Conservation (phyloP, 2,113 vertebrate species). For the Glaucomys volans region DNA sequence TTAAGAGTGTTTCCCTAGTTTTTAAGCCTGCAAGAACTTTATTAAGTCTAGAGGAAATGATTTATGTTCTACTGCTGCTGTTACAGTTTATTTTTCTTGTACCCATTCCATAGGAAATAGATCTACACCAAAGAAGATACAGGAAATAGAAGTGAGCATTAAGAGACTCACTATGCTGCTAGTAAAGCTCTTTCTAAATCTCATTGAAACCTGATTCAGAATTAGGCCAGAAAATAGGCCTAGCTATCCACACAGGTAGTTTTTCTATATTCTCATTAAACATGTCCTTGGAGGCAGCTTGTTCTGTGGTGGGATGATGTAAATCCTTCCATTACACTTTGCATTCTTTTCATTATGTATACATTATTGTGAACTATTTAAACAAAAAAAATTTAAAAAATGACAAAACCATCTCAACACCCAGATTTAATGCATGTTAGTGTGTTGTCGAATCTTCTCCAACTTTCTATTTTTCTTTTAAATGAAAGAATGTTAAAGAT, state of each 20-base stretch:
- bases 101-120: conserved; percentile 16
- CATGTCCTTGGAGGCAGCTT: conserved; percentile 35
- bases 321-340: conserved; percentile 42
- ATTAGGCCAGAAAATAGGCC: conserved; percentile 76
- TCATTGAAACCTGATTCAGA: conserved; percentile 71
- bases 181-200: conserved; percentile 62
- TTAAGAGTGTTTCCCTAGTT: conserved; percentile 9
- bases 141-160: conserved; percentile 53
- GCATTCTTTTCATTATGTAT: conserved; percentile 49
- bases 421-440: conserved; percentile 30
- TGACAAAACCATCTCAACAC: background rate
- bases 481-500: conserved; percentile 4
- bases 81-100: conserved; percentile 31
- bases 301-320: background rate
- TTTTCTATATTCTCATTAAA: conserved; percentile 59
- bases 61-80: background rate
- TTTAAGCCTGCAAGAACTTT: conserved; percentile 25
- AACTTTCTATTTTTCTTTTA: background rate
- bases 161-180: conserved; percentile 6
- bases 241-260: conserved; percentile 33
- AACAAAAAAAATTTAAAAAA: conserved; percentile 56
- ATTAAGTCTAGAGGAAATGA: background rate
- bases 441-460: conserved; percentile 17
- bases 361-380: conserved; percentile 36
- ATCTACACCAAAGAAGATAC: background rate